These are phyloP conservation scores for Ooceraea biroi DNA, from an alignment of 1,140 invertebrate species.

Conservation along the genomic window DNA sequence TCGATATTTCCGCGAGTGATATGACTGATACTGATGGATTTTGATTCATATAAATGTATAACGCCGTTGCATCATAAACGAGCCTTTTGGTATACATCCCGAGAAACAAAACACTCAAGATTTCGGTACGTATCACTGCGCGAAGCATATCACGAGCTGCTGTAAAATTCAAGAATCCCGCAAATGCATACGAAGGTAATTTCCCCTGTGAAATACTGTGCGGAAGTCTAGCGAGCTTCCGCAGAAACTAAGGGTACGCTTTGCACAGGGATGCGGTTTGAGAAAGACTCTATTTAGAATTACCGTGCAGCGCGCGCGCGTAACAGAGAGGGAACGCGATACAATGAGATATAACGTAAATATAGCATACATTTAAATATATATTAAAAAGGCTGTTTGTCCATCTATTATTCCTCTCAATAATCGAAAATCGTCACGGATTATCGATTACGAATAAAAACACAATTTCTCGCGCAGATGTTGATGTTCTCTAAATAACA, in stretches of 20 bases:
- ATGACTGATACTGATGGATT: no score
- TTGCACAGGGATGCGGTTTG: background rate
- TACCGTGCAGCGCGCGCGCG: background rate
- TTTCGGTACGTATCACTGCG: slow-evolving; percentile 7
- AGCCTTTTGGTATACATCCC: background rate
- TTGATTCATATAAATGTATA: slow-evolving; percentile 3
- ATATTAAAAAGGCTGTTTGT: slow-evolving; percentile 1
- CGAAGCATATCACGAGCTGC: background rate
- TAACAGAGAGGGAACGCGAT: background rate
- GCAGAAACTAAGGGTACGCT: slow-evolving; percentile 10
- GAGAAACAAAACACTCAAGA: background rate
- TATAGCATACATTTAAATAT: background rate
- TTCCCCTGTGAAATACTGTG: slow-evolving; percentile 24
- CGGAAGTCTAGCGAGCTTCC: slow-evolving; percentile 35
- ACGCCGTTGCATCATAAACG: background rate
- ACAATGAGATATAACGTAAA: background rate
- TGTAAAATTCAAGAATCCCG: slow-evolving; percentile 41
- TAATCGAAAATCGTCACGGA: no score
- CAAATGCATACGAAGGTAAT: slow-evolving; percentile 30
- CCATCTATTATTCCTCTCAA: no score
- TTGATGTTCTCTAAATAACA: slow-evolving; percentile 48
- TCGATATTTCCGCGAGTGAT: background rate
- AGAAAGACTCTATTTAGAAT: slow-evolving; percentile 32
- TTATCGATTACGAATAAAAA: no score
- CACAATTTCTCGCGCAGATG: background rate